Base-by-base conservation (phyloP, 2,113 vertebrate genomes). In the Platysteira castanea region DNA sequence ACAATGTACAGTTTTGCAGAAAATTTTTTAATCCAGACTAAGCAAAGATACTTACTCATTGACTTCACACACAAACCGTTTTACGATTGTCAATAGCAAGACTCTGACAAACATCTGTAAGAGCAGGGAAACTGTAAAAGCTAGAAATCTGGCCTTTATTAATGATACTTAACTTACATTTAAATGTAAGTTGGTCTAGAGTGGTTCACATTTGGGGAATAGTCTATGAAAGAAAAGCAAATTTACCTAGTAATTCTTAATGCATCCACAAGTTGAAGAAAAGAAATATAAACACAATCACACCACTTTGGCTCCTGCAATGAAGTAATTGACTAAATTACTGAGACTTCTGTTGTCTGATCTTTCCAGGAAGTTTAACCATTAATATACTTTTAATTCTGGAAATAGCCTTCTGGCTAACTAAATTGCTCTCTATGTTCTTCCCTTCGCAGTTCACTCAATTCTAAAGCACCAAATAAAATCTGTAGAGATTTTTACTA, bases 101-200 rank as follows among this genome's bases (percentile, higher is more conserved):
- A 93, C 75, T 95, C 90, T 96, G 89, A 96, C 90, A 96, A 95
- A 97, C 76, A 97, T 95, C 95, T 93, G 95, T 95, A 94, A 95
- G 93, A 96, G 95, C 94, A 97, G 95, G 92, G 92, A 97, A 97
- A 96, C 93, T 97, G 88, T 94, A 97, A 96, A 95, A 94, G 91
- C 92, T 97, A 95, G 79, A 93, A 93, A 89, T 96, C 94, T 93
- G 91, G 59, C 59, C 86, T 96, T 95, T 26, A 74, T 65, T 84
- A 93, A 78, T 67, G 57, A 94, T 47, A 91, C 31, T 95, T 94
- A 59, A 95, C 93, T 94, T 94, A 96, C 92, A 86, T 59, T 77
- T 60, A 92, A 84, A 84, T 95, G 92, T 94, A 93, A 96, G 95
- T 87, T 92, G 39, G 30, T 85, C 78, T 92, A 95, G 44, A 91